A percentile compares a stretch with the other conserved stretches of the same genome.
These are phyloP conservation scores for Gallinago undulata DNA, from an alignment of 2,113 vertebrate genomes.

Conservation along the genomic window DNA sequence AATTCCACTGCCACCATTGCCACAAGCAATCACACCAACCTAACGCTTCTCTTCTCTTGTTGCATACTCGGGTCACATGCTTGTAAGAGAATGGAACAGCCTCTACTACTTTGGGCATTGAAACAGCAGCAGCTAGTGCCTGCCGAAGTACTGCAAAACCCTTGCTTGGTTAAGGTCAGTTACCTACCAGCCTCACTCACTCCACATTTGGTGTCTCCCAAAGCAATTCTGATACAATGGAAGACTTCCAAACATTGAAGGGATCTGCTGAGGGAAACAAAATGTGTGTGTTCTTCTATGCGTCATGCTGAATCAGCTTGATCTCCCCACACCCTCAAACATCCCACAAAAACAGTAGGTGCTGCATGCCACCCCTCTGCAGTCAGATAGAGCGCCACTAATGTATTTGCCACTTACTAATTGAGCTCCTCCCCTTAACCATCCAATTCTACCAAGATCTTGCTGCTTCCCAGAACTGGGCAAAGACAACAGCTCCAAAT, in stretches of 20 bases:
- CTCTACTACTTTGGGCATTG: not conserved
- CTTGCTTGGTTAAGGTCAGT: not conserved
- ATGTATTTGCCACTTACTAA: not conserved
- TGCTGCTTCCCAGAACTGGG: not conserved
- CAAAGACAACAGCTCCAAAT: not conserved
- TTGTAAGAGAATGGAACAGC: not conserved
- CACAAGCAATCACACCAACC: not conserved
- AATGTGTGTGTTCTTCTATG: not conserved
- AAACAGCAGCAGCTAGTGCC: not conserved
- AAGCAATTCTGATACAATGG: not conserved
- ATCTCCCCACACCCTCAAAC: conserved; percentile 61
- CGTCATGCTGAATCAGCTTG: conserved; percentile 37
- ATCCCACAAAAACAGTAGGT: conserved; percentile 45
- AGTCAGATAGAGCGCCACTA: conserved; percentile 19
- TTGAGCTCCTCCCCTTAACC: conserved; percentile 13
- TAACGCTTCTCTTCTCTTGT: not conserved
- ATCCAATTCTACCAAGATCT: not conserved
- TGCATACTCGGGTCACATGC: not conserved
- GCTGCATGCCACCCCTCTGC: conserved; percentile 38
- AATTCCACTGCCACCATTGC: not conserved
- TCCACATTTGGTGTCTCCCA: not conserved
- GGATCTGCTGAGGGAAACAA: conserved; percentile 28
- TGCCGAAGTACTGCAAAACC: not conserved
- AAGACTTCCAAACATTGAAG: not conserved
- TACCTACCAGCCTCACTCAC: not conserved